Evolutionary conservation across 2,888 invertebrate species (phyloP), one percentile per base, ranked within the genome.

Genomic region (Rhingia campestris): DNA sequence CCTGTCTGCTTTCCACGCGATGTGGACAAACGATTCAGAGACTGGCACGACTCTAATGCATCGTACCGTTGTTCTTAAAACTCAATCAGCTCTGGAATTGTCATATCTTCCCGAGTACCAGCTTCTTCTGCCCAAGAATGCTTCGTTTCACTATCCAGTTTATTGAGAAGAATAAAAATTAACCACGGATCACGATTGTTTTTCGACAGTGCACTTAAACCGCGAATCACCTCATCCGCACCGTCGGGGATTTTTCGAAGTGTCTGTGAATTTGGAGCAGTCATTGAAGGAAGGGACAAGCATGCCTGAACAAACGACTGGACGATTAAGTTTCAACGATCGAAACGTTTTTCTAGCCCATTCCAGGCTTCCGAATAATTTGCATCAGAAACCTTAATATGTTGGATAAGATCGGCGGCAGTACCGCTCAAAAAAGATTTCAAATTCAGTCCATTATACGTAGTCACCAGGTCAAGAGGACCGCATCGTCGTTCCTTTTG

Each of bases 1-100:
- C n/a, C 30, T 0, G 63, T 30, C 54, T 35, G 45, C 37, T 73
- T 63, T 53, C 54, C 47, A 6, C 58, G 53, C 35, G 53, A 35
- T 30, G 35, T 30, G 4, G 10, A 33, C 9, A n/a, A 14, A 45
- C 54, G 43, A 54, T 32, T 61, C 4, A 72, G 7, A 0, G 59
- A 9, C 22, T 61, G 51, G 4, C 61, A 53, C 22, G 53, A 58
- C 45, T 61, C 54, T 2, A 73, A 53, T 2, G 59, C 54, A 9
- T 53, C 35, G 37, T 53, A 61, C 7, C 72, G 7, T 0, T 4
- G 9, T 47, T 63, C 63, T 7, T 32, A 37, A 45, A 39, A 56
- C 10, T 53, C 72, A 45, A 72, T 59, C 9, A 43, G 3, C 39
- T 22, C 22, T 2, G 2, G 22, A 22, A 22, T 22, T 22, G 22